Evolutionary conservation across 2,888 invertebrate species (phyloP).

Genomic region (Clusia tigrina): DNA sequence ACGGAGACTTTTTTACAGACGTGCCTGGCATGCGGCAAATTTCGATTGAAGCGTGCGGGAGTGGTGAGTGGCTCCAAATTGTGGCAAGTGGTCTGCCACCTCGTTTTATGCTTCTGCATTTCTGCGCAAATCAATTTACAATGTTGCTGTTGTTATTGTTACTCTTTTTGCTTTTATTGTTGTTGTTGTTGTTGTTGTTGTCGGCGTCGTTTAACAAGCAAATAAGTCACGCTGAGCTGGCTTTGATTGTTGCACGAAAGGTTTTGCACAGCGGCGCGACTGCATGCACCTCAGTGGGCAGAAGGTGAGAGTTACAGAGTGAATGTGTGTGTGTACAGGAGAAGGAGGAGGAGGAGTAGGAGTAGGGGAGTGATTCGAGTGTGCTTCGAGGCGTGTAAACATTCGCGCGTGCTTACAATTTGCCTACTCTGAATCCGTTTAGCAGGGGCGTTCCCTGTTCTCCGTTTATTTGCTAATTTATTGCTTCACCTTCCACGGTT

Average conservation of each 20-base stretch:
- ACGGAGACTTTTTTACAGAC: no score
- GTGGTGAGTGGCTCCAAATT: no score
- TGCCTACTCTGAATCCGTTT: no score
- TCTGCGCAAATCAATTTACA: constrained; percentile 18
- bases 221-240: constrained; percentile 58
- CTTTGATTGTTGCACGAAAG: constrained; percentile 45
- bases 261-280: constrained; percentile 20
- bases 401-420: constrained; percentile 48
- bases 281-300: constrained; percentile 30
- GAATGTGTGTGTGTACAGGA: no score
- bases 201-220: constrained; percentile 55
- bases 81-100: no score
- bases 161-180: constrained; percentile 26
- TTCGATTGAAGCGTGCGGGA: neutral
- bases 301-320: constrained; percentile 11
- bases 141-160: constrained; percentile 17
- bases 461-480: neutral
- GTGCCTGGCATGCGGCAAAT: no score
- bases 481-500: neutral
- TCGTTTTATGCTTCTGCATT: neutral
- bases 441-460: neutral
- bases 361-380: no score
- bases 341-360: no score
- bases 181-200: no score
- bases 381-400: constrained; percentile 54